A percentile compares a stretch with the other conserved stretches of the same genome.
Conservation (phyloP, 2,797 vertebrate genomes). For the Thaleichthys pacificus region DNA sequence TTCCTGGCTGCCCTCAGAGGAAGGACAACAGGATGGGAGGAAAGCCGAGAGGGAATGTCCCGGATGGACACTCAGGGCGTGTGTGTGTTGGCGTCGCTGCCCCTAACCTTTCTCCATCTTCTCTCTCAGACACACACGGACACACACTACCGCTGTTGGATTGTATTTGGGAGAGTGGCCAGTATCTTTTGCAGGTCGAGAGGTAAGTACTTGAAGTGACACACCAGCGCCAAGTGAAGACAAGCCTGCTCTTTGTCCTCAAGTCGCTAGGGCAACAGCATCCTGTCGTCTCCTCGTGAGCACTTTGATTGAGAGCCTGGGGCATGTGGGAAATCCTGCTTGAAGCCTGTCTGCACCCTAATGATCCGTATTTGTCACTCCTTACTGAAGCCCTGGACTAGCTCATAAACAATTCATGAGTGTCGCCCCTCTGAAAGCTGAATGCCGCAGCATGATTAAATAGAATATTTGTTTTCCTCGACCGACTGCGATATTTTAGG, state of each 20-base stretch:
- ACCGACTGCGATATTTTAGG: neutral
- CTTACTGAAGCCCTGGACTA: conserved; percentile 11
- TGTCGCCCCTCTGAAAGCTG: conserved; percentile 11
- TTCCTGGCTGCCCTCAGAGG: too few relatives aligned
- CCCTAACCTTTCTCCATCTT: too few relatives aligned
- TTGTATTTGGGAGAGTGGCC: too few relatives aligned
- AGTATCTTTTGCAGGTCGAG: too few relatives aligned
- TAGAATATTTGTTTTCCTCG: conserved; percentile 13
- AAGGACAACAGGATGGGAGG: too few relatives aligned
- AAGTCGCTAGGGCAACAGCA: conserved; percentile 8
- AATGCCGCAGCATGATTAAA: conserved; percentile 23
- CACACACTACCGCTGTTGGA: too few relatives aligned
- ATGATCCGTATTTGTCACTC: conserved; percentile 17
- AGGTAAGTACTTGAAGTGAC: too few relatives aligned
- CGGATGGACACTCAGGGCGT: too few relatives aligned
- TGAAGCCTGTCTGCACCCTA: conserved; percentile 21
- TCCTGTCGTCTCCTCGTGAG: conserved; percentile 14
- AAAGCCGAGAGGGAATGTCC: too few relatives aligned
- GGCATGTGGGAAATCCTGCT: conserved; percentile 2
- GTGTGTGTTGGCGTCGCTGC: too few relatives aligned
- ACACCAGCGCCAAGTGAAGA: too few relatives aligned
- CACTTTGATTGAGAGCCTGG: conserved; percentile 7
- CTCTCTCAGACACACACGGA: too few relatives aligned
- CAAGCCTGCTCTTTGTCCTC: neutral
- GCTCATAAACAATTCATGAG: conserved; percentile 34